These are phyloP conservation scores for Nyctibius bracteatus DNA, from an alignment of 2,113 vertebrate species.

Conservation along the genomic window DNA sequence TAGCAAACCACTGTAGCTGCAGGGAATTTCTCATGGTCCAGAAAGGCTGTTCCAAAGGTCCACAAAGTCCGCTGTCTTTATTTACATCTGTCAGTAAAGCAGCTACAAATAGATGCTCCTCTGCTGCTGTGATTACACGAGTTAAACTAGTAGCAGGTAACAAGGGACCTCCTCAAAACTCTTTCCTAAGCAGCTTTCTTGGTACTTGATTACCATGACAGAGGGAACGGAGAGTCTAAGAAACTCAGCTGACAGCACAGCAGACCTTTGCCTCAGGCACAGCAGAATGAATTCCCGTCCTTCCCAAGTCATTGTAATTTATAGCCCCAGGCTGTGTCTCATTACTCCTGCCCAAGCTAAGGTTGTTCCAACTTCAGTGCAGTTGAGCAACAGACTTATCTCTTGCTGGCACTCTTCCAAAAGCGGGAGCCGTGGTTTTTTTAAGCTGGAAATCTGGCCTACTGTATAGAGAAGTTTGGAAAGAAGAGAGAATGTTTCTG, in stretches of 20 bases:
- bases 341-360: conserved; percentile 38
- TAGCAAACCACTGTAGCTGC: not conserved
- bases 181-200: conserved; percentile 47
- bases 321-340: conserved; percentile 61
- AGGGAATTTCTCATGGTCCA: not conserved
- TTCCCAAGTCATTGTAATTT: conserved; percentile 30
- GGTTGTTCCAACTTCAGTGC: not conserved
- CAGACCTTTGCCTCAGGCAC: conserved; percentile 64
- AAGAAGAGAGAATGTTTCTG: not conserved
- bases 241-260: conserved; percentile 48
- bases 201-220: conserved; percentile 49
- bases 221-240: conserved; percentile 7
- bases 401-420: not conserved
- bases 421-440: not conserved
- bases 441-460: not conserved
- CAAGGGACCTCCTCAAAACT: conserved; percentile 35
- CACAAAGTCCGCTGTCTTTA: not conserved
- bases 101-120: not conserved
- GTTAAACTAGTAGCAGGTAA: conserved; percentile 27
- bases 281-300: conserved; percentile 27
- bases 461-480: not conserved
- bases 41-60: not conserved
- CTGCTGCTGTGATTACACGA: conserved; percentile 15
- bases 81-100: not conserved
- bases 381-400: not conserved